Conservation (phyloP, 35 echinoderm and acorn worm species). For the Stichopus chloronotus region DNA sequence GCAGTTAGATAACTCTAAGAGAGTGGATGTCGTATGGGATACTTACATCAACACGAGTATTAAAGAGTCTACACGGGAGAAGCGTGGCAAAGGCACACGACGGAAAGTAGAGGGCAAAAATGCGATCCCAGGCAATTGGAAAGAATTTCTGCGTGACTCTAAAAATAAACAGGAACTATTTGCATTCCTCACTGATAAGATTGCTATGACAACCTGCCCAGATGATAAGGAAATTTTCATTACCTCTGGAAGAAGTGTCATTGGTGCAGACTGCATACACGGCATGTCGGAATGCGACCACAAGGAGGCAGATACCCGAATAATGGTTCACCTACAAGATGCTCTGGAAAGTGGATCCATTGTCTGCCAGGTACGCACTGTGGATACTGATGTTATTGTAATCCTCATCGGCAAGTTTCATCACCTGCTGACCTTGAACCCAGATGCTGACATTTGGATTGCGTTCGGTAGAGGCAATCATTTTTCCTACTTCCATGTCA, state of each 20-base stretch:
- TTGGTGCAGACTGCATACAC: background rate
- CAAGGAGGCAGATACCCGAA: slow-evolving; percentile 75
- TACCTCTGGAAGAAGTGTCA: slow-evolving; percentile 14
- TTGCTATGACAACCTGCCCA: slow-evolving; percentile 10
- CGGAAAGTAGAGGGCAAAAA: slow-evolving; percentile 26
- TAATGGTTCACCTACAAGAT: slow-evolving; percentile 69
- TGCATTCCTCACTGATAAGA: slow-evolving; percentile 45
- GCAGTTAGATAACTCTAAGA: too few relatives aligned
- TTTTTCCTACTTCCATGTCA: slow-evolving; percentile 11
- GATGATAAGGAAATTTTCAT: slow-evolving; percentile 28
- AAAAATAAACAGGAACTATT: slow-evolving; percentile 66
- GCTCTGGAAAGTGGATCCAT: slow-evolving; percentile 47
- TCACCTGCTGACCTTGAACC: slow-evolving; percentile 19
- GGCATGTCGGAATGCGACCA: slow-evolving; percentile 53
- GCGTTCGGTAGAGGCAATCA: slow-evolving; percentile 65
- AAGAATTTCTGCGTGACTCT: slow-evolving; percentile 17
- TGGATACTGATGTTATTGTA: slow-evolving; percentile 76
- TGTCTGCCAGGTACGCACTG: slow-evolving; percentile 58
- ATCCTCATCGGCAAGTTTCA: slow-evolving; percentile 77
- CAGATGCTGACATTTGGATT: slow-evolving; percentile 59
- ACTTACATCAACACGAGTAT: too few relatives aligned
- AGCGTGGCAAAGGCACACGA: background rate
- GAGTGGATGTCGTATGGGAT: too few relatives aligned
- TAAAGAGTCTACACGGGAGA: too few relatives aligned
- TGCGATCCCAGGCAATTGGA: slow-evolving; percentile 31